Percentiles rank a stretch among this genome's conserved stretches.
phyloP scores from a whole-genome alignment of 2,888 invertebrate species.

The Megalurothrips usitatus region DNA sequence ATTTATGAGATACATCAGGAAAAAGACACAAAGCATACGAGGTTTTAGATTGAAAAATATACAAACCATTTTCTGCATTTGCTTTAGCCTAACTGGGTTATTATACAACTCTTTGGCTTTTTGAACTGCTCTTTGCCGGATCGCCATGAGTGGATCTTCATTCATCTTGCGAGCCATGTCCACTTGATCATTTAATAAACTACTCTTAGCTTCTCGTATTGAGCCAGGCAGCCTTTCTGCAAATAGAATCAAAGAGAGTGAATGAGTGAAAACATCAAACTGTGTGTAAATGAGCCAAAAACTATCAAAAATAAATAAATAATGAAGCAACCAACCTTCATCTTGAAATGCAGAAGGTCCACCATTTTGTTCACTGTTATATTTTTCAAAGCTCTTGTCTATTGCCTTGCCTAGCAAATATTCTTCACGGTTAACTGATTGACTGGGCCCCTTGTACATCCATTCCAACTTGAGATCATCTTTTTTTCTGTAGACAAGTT shows the following conservation, averaged over 20 bases:
- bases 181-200: constrained; percentile 58
- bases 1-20: no score
- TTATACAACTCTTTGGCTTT: constrained; percentile 76
- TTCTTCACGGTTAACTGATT: constrained; percentile 72
- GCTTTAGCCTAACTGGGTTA: constrained; percentile 87
- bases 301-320: constrained; percentile 56
- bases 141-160: constrained; percentile 88
- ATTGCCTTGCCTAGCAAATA: constrained; percentile 79
- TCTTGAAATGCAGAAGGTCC: constrained; percentile 35
- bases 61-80: constrained; percentile 72
- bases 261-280: neutral
- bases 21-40: no score
- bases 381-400: constrained; percentile 70
- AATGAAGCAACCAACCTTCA: constrained; percentile 30
- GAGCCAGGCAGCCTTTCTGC: neutral
- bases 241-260: neutral
- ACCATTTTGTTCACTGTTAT: constrained; percentile 31
- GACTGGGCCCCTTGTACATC: constrained; percentile 73
- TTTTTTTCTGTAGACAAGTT: constrained; percentile 35
- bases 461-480: constrained; percentile 64
- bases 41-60: constrained; percentile 42
- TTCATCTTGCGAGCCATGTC: constrained; percentile 84
- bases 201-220: neutral
- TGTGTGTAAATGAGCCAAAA: constrained; percentile 64
- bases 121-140: constrained; percentile 86